Percentiles rank a stretch among this genome's conserved stretches.
phyloP scores from a whole-genome alignment of 1,140 invertebrate genomes.

The Ostrea edulis region DNA sequence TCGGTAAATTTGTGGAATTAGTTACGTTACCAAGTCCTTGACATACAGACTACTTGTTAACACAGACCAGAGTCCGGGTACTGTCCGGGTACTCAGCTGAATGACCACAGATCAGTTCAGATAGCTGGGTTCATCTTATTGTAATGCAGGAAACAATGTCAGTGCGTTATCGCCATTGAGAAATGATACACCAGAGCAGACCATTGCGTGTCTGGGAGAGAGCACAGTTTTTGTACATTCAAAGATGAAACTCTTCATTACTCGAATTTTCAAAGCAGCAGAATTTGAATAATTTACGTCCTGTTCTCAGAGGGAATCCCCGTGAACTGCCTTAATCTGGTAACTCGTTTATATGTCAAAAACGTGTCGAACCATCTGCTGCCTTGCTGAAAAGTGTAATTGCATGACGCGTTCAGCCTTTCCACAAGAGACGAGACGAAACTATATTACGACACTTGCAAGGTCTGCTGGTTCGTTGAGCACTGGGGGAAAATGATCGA shows the following conservation, averaged over 20 bases:
- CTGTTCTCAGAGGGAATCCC: constrained; percentile 12
- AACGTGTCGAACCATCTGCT: constrained; percentile 7
- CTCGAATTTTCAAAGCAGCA: background rate
- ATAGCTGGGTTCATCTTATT: too few species aligned
- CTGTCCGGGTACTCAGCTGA: too few species aligned
- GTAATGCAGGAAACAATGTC: too few species aligned
- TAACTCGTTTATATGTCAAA: background rate
- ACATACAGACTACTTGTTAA: too few species aligned
- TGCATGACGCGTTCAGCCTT: background rate
- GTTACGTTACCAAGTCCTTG: too few species aligned
- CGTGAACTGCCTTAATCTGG: background rate
- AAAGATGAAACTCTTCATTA: background rate
- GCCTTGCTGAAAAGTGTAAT: background rate
- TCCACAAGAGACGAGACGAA: background rate
- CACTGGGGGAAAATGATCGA: background rate
- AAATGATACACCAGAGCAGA: too few species aligned
- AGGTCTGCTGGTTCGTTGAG: background rate
- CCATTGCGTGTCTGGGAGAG: background rate
- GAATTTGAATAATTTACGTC: constrained; percentile 17
- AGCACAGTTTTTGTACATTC: background rate
- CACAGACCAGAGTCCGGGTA: too few species aligned
- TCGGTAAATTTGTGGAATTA: too few species aligned
- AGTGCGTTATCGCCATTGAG: too few species aligned
- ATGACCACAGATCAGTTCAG: too few species aligned
- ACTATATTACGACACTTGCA: background rate